These are phyloP conservation scores for Anthoptus insignis DNA, from an alignment of 2,888 invertebrate genomes.

Conservation along the genomic window DNA sequence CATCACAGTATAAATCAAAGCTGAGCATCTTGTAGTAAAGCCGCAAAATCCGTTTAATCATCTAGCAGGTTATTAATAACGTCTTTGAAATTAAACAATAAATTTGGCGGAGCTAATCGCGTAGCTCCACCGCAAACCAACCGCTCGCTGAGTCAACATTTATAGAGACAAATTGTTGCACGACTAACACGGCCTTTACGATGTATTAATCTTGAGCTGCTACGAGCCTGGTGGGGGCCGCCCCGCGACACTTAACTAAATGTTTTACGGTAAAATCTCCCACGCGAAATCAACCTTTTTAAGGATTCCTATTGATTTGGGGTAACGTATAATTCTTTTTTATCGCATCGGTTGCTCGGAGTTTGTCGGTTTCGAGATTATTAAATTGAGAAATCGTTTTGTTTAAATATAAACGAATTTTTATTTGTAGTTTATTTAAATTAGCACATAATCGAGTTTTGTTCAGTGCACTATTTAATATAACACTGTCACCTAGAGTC, in stretches of 20 bases:
- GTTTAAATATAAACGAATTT: background rate
- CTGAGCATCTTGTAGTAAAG: constrained; percentile 72
- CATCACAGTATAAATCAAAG: constrained; percentile 77
- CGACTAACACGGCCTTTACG: constrained; percentile 78
- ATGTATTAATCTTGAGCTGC: constrained; percentile 83
- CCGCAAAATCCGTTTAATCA: constrained; percentile 84
- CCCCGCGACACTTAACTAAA: constrained; percentile 59
- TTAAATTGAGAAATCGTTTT: background rate
- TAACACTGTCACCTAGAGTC: no score
- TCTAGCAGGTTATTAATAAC: constrained; percentile 84
- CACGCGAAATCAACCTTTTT: constrained; percentile 37
- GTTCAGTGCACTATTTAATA: no score
- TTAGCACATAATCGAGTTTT: no score
- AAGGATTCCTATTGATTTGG: constrained; percentile 38
- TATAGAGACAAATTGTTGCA: constrained; percentile 87
- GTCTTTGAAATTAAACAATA: constrained; percentile 86
- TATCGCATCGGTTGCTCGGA: background rate
- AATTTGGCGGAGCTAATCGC: constrained; percentile 84
- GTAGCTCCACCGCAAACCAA: constrained; percentile 75
- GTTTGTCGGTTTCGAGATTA: background rate
- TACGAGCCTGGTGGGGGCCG: constrained; percentile 58
- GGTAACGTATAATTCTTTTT: constrained; percentile 24
- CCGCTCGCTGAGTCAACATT: constrained; percentile 84
- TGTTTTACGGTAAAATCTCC: constrained; percentile 51
- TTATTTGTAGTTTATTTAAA: no score